Percentiles rank a stretch among this genome's conserved stretches.
These are phyloP conservation scores for Thalassarche chlororhynchos DNA, from an alignment of 2,113 vertebrate genomes.

Conservation along the genomic window DNA sequence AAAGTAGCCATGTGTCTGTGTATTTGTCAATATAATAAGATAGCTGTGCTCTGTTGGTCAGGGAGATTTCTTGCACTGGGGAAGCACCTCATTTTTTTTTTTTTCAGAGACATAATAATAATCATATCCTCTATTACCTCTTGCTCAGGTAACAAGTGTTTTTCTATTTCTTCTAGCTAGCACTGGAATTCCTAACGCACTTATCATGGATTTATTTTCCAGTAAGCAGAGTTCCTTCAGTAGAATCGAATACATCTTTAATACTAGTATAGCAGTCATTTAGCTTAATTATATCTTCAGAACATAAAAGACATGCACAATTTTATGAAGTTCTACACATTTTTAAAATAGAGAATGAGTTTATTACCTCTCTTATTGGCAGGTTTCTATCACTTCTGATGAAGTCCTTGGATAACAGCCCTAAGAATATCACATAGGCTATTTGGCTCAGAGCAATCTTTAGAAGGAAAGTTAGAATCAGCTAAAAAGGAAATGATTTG, in stretches of 20 bases:
- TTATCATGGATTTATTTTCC: not conserved
- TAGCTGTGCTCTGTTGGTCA: not conserved
- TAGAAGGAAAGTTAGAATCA: not conserved
- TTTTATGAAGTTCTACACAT: not conserved
- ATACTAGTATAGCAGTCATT: not conserved
- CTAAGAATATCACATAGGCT: not conserved
- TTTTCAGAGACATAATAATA: not conserved
- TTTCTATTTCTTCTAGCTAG: not conserved
- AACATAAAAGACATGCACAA: not conserved
- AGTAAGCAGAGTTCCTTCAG: not conserved
- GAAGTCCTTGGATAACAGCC: not conserved
- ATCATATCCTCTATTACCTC: not conserved
- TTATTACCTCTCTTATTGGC: not conserved
- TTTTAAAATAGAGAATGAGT: not conserved
- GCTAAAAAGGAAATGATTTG: not conserved
- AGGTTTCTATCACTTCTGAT: not conserved
- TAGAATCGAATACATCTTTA: not conserved
- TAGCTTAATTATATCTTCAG: not conserved
- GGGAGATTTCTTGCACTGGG: not conserved
- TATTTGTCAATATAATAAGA: not conserved
- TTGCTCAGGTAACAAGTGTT: not conserved
- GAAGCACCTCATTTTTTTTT: not conserved
- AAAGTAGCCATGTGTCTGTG: not conserved
- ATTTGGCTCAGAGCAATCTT: not conserved
- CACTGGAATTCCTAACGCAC: not conserved